These are phyloP conservation scores for Agonopterix subpropinquella DNA, from an alignment of 2,888 invertebrate genomes.

Conservation along the genomic window DNA sequence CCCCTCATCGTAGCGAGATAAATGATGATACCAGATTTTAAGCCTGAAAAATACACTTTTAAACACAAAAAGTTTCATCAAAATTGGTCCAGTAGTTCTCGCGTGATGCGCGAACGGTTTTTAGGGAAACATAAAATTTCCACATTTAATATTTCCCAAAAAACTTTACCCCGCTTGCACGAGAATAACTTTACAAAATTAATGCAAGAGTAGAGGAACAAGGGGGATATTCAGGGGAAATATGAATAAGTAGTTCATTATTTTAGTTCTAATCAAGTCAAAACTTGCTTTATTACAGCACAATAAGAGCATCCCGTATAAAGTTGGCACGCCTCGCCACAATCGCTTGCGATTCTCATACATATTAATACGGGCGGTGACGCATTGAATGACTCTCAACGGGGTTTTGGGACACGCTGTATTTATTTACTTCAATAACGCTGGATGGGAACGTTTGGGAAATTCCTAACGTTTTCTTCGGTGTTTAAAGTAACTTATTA, in stretches of 20 bases:
- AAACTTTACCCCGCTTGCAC: not conserved
- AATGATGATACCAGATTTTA: too few species aligned
- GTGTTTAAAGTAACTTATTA: too few species aligned
- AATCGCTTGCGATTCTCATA: constrained; percentile 37
- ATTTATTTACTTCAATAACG: constrained; percentile 26
- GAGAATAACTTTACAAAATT: not conserved
- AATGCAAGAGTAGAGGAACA: not conserved
- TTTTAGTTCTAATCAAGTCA: constrained; percentile 4
- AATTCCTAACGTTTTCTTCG: too few species aligned
- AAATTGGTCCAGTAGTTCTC: too few species aligned
- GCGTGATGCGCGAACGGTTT: too few species aligned
- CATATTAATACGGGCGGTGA: constrained; percentile 49
- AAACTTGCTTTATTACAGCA: constrained; percentile 29
- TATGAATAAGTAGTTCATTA: not conserved
- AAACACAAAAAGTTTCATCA: too few species aligned
- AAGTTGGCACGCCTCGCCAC: constrained; percentile 21
- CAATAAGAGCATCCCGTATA: constrained; percentile 22
- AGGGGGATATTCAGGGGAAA: not conserved
- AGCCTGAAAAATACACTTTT: too few species aligned
- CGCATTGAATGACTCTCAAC: constrained; percentile 39
- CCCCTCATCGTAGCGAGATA: too few species aligned
- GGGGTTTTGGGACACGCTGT: constrained; percentile 28
- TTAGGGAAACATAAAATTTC: too few species aligned
- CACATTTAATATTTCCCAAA: not conserved
- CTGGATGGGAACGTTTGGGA: not conserved